Evolutionary conservation across 2,113 vertebrate genomes (phyloP).

Genomic region (Pteronura brasiliensis): DNA sequence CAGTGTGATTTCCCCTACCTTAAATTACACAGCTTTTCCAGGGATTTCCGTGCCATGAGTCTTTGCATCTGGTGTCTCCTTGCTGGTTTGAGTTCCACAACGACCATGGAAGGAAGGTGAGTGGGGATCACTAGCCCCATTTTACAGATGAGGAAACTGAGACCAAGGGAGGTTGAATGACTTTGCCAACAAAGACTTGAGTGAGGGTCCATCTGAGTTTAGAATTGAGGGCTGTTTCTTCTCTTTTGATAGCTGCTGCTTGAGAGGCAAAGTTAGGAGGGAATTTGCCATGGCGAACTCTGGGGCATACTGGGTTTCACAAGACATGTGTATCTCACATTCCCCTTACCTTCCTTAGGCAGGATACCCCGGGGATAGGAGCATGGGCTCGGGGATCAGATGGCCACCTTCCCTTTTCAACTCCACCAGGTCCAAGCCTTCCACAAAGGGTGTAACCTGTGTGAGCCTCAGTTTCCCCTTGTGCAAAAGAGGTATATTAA

Average conservation of each 20-base stretch:
- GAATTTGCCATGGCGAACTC: background rate
- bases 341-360: background rate
- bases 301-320: background rate
- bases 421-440: background rate
- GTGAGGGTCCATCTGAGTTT: background rate
- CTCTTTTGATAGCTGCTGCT: background rate
- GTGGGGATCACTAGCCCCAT: background rate
- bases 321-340: fast-evolving
- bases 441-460: background rate
- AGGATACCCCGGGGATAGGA: background rate
- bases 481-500: background rate
- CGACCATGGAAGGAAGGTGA: background rate
- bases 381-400: background rate
- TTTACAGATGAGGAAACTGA: background rate
- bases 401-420: background rate
- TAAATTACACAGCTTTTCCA: background rate
- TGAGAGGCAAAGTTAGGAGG: background rate
- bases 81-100: background rate
- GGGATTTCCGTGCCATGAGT: too few relatives aligned
- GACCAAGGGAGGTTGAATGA: background rate
- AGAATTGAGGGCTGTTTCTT: background rate
- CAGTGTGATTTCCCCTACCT: background rate
- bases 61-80: background rate
- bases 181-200: background rate
- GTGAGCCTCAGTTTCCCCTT: background rate